Evolutionary conservation across 2,113 vertebrate species (phyloP).

Genomic region (Eleginops maclovinus): DNA sequence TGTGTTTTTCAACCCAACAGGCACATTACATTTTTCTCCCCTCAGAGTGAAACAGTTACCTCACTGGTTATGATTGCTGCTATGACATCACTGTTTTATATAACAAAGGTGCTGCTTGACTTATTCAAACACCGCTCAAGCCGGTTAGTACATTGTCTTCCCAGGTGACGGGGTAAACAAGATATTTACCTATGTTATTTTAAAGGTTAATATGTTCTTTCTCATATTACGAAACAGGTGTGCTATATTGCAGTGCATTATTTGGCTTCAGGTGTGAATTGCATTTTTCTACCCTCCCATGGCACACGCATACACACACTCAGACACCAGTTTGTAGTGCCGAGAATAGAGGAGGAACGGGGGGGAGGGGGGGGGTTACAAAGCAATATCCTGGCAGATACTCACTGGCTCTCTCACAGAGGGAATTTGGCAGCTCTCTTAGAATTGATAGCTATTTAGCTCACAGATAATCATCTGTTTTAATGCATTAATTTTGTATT

Average conservation of each 20-base stretch:
- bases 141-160: constrained; percentile 30
- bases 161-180: constrained; percentile 27
- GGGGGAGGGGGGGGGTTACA: constrained; percentile 73
- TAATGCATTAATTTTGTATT: constrained; percentile 87
- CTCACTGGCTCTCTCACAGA: constrained; percentile 75
- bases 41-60: constrained; percentile 73
- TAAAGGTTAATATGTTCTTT: constrained; percentile 26
- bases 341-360: constrained; percentile 67
- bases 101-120: constrained; percentile 70
- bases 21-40: constrained; percentile 70
- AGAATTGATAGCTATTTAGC: constrained; percentile 85
- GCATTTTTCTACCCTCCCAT: constrained; percentile 36
- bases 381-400: constrained; percentile 83
- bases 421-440: constrained; percentile 82
- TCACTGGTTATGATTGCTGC: constrained; percentile 74
- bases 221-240: neutral
- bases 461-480: constrained; percentile 83
- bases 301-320: constrained; percentile 13
- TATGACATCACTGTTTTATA: constrained; percentile 74
- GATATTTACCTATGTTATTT: constrained; percentile 30
- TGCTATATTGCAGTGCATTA: constrained; percentile 32
- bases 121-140: constrained; percentile 53
- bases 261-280: constrained; percentile 45
- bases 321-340: constrained; percentile 74
- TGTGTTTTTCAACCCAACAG: constrained; percentile 66